Evolutionary conservation across 1,140 invertebrate species (phyloP).

Genomic region (Arctopsyche grandis): DNA sequence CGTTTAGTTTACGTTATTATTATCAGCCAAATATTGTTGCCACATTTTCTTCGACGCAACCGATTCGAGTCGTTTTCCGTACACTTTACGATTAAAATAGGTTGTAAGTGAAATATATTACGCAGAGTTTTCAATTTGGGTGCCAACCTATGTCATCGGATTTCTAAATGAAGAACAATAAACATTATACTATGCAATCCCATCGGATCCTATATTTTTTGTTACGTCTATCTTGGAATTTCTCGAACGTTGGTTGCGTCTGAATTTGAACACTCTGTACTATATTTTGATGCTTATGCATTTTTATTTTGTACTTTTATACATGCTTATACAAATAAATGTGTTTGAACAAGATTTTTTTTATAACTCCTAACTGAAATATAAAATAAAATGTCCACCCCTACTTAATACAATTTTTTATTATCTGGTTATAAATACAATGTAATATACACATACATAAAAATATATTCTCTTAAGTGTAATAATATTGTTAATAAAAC

Average conservation of each 20-base stretch:
- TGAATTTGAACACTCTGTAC: too few species aligned
- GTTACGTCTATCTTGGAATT: too few species aligned
- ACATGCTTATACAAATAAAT: constrained; percentile 4
- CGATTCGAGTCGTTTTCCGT: neutral
- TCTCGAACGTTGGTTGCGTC: too few species aligned
- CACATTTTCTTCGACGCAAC: neutral
- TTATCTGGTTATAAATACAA: neutral
- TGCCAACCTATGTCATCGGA: too few species aligned
- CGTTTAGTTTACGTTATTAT: too few species aligned
- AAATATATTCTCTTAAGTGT: neutral
- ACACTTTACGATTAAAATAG: neutral
- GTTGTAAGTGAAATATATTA: neutral
- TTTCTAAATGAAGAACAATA: too few species aligned
- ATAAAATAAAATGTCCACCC: neutral
- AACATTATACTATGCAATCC: too few species aligned
- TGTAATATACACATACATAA: neutral
- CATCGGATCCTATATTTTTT: too few species aligned
- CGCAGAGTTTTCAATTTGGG: too few species aligned
- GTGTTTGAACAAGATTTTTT: neutral
- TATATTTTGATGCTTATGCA: constrained; percentile 3
- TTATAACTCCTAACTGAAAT: neutral
- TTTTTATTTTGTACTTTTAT: constrained; percentile 25
- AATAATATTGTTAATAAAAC: too few species aligned
- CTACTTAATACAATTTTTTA: too few species aligned
- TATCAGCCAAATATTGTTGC: too few species aligned